A percentile compares a stretch with the other conserved stretches of the same genome.
Conservation (phyloP, 2,797 vertebrate genomes). For the Phataginus tetradactyla region DNA sequence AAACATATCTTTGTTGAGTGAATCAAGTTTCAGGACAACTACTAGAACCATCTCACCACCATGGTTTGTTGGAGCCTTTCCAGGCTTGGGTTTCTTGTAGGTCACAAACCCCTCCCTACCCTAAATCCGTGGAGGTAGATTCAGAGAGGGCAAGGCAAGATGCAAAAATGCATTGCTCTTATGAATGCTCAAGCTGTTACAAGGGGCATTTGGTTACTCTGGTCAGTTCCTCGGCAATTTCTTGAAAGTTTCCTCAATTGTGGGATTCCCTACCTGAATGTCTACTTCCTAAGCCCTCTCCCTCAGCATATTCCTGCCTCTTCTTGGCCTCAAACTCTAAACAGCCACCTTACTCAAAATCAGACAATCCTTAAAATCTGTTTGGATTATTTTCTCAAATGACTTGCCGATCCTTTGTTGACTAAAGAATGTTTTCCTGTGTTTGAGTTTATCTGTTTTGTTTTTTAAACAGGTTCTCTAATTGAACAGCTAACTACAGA, state of each 20-base stretch:
- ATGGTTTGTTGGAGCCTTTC: not conserved
- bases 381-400: not conserved
- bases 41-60: not conserved
- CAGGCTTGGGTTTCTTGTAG: not conserved
- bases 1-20: not conserved
- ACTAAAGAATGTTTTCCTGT: constrained; percentile 8
- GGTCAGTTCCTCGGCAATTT: not conserved
- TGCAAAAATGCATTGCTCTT: not conserved
- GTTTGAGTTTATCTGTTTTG: constrained; percentile 11
- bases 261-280: not conserved
- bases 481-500: constrained; percentile 97
- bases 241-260: not conserved
- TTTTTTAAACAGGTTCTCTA: constrained; percentile 90
- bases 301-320: not conserved
- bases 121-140: not conserved
- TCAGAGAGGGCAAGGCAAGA: not conserved
- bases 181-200: not conserved
- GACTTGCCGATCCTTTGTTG: not conserved
- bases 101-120: not conserved
- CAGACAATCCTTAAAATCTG: not conserved
- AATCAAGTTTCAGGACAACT: not conserved
- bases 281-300: not conserved
- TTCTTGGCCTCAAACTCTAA: not conserved
- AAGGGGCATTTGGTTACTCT: not conserved
- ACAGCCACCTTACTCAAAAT: not conserved